Conservation (phyloP, 2,113 vertebrate genomes). For the Leiothrix lutea region DNA sequence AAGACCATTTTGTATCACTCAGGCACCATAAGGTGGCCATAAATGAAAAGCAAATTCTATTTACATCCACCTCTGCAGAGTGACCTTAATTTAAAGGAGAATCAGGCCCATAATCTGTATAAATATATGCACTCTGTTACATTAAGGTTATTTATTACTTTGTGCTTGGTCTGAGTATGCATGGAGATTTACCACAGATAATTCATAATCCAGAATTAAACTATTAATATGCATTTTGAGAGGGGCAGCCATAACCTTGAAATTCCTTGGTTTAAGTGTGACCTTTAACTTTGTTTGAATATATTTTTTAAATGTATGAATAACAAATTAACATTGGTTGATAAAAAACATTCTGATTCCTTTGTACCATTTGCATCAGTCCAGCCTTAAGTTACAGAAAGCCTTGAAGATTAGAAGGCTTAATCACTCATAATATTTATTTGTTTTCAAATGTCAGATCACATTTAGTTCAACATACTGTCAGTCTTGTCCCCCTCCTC, state of each 20-base stretch:
- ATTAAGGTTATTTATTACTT: constrained; percentile 62
- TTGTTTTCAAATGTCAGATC: constrained; percentile 76
- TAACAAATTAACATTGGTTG: constrained; percentile 65
- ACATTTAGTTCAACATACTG: constrained; percentile 50
- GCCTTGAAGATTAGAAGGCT: constrained; percentile 71
- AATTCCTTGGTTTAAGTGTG: constrained; percentile 69
- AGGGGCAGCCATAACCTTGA: constrained; percentile 47
- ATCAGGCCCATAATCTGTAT: constrained; percentile 66
- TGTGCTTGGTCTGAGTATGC: not conserved
- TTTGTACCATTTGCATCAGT: constrained; percentile 66
- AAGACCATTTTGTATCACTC: not conserved
- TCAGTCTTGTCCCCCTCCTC: not conserved
- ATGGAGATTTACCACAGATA: constrained; percentile 56
- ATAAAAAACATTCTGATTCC: constrained; percentile 66
- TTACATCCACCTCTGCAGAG: constrained; percentile 20
- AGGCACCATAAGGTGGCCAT: not conserved
- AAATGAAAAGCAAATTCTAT: constrained; percentile 40
- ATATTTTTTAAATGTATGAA: constrained; percentile 66
- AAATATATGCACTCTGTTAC: constrained; percentile 62
- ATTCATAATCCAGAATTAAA: constrained; percentile 67
- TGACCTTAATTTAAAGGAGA: constrained; percentile 67
- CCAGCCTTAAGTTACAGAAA: constrained; percentile 63
- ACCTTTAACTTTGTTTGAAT: constrained; percentile 76
- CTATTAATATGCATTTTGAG: constrained; percentile 57
- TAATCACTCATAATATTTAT: constrained; percentile 72